These are phyloP conservation scores for Saccopteryx bilineata DNA, from an alignment of 2,113 vertebrate species.

Conservation along the genomic window DNA sequence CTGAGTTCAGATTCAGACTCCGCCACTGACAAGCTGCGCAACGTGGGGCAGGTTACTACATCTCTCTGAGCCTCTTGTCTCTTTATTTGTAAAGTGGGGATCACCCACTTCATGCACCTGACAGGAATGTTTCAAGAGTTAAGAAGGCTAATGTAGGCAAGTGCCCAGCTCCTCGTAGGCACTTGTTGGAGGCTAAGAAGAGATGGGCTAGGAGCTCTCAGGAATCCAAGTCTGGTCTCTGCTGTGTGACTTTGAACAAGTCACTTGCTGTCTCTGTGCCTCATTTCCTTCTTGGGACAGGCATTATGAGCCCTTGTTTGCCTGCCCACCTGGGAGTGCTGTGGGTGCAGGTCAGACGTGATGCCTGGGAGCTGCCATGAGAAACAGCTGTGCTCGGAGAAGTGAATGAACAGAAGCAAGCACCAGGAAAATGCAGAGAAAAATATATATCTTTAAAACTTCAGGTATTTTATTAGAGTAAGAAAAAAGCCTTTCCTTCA, in stretches of 20 bases:
- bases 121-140: neutral
- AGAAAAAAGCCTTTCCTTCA: conserved; percentile 18
- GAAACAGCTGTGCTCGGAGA: neutral
- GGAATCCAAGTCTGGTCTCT: neutral
- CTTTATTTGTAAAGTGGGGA: neutral
- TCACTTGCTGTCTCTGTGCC: neutral
- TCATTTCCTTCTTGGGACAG: neutral
- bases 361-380: neutral
- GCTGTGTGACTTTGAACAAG: conserved; percentile 8
- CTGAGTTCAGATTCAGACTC: neutral
- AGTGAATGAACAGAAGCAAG: neutral
- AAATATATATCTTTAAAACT: neutral
- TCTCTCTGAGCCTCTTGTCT: neutral
- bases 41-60: neutral
- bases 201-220: neutral
- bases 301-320: neutral
- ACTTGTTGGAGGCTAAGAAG: neutral
- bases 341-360: neutral
- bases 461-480: neutral
- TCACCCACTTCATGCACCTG: neutral
- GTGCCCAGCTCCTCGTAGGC: neutral
- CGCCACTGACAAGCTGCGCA: neutral
- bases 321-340: neutral
- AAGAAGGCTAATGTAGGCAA: neutral
- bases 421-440: neutral